Evolutionary conservation across 2,113 vertebrate species (phyloP).

Genomic region (Gasterosteus nipponicus): DNA sequence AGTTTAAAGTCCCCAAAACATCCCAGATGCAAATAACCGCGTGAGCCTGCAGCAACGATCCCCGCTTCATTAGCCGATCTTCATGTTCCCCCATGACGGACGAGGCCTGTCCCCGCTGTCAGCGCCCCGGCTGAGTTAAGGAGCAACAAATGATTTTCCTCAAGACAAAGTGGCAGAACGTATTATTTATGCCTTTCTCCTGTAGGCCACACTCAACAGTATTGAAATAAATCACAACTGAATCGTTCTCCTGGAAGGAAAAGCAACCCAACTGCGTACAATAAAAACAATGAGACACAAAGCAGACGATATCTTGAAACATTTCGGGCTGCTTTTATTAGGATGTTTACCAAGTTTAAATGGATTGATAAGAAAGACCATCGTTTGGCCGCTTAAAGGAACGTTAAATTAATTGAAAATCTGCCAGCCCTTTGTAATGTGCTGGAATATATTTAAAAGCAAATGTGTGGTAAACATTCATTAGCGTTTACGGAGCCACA

Average conservation of each 20-base stretch:
- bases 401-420: constrained; percentile 36
- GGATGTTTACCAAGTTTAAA: constrained; percentile 45
- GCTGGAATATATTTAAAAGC: constrained; percentile 9
- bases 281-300: constrained; percentile 17
- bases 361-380: constrained; percentile 38
- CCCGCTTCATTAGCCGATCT: constrained; percentile 33
- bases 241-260: constrained; percentile 66
- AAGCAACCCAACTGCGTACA: constrained; percentile 31
- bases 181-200: constrained; percentile 66
- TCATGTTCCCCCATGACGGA: constrained; percentile 40
- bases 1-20: constrained; percentile 24
- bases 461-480: constrained; percentile 10
- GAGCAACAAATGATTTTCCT: constrained; percentile 63
- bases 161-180: constrained; percentile 54
- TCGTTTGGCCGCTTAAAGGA: constrained; percentile 38
- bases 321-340: constrained; percentile 41
- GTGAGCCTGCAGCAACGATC: constrained; percentile 38
- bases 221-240: constrained; percentile 66
- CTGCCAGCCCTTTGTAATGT: constrained; percentile 15
- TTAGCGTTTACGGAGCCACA: background rate
- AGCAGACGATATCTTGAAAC: constrained; percentile 39
- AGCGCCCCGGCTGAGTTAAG: constrained; percentile 65
- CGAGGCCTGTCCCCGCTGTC: constrained; percentile 63
- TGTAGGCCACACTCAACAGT: constrained; percentile 61
- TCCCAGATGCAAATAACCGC: constrained; percentile 27